Evolutionary conservation across 2,113 vertebrate species (phyloP), one percentile per base, ranked within the genome.

Genomic region (Leptobrachium leishanense): DNA sequence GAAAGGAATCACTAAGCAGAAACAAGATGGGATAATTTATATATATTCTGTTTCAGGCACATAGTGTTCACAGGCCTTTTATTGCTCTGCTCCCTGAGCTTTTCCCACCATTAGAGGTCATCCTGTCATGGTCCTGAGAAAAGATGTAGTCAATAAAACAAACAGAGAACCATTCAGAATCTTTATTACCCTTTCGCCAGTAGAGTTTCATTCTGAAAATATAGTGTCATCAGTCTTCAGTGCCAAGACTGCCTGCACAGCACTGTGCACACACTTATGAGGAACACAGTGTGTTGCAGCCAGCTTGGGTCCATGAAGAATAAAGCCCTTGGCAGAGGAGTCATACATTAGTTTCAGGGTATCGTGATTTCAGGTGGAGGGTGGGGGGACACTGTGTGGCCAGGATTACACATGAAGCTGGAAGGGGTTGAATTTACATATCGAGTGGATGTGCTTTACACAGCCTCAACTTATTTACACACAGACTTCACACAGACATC

Each of bases 271-370:
- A 68, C 12, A 2, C 67, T 46, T 74, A 46, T n/a, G 42, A 10
- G 70, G 63, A 62, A 74, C 78, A 62, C 55, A 70, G 68, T 62
- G 77, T 66, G 50, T 54, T 74, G 71, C 78, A 81, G 71, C 50
- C 64, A 53, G 11, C 78, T 66, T 41, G 13, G 53, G 44, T 62
- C 71, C 78, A 5, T 74, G 78, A 81, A 63, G 78, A 74, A 59
- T 68, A 65, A 84, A 88, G 89, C 90, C 90, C 91, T 88, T 85
- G 88, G 87, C 91, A 86, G 86, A 82, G 83, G 84, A 83, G 85
- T 87, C 77, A 86, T 85, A 83, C 87, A 76, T 83, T 83, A 77
- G 83, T 85, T 76, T 62, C 62, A 43, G 46, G 77, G 42, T 41
- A 42, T 20, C 68, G 53, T 81, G 77, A 54, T 68, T 73, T 79